Conservation (phyloP, 2,888 invertebrate species). For the Myathropa florea region DNA sequence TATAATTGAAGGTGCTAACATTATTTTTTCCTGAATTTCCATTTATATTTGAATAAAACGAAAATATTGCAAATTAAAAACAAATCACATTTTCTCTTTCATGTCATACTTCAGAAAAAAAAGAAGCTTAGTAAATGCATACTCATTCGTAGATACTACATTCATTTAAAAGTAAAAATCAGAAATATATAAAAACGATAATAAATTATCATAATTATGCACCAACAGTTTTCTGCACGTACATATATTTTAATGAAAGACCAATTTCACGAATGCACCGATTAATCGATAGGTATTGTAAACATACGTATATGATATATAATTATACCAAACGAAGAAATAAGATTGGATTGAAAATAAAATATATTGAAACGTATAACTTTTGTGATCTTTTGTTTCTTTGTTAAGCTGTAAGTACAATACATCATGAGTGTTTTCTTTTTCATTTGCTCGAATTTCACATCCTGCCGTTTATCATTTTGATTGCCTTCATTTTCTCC, state of each 20-base stretch:
- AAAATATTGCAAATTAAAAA: slow-evolving; percentile 11
- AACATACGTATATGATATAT: slow-evolving; percentile 6
- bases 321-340: slow-evolving; percentile 12
- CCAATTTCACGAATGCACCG: slow-evolving; percentile 70
- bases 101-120: slow-evolving; percentile 25
- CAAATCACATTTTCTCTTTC: slow-evolving; percentile 12
- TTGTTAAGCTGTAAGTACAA: slow-evolving; percentile 20
- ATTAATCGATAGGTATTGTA: slow-evolving; percentile 13
- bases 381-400: background rate
- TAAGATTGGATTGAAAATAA: slow-evolving; percentile 1
- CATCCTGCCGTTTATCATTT: too few species aligned
- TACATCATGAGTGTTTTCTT: background rate
- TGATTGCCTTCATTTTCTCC: too few species aligned
- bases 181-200: background rate
- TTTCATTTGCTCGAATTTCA: background rate
- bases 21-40: slow-evolving; percentile 26
- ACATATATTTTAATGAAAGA: slow-evolving; percentile 67
- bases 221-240: slow-evolving; percentile 52
- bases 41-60: slow-evolving; percentile 17
- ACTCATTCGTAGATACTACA: slow-evolving; percentile 38
- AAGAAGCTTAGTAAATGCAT: background rate
- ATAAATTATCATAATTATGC: slow-evolving; percentile 25
- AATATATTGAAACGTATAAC: background rate
- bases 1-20: slow-evolving; percentile 49
- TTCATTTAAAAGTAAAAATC: slow-evolving; percentile 12